Percentiles rank a stretch among this genome's conserved stretches.
Evolutionary conservation across 2,113 vertebrate species (phyloP).

Genomic region (Chlorocebus sabaeus): DNA sequence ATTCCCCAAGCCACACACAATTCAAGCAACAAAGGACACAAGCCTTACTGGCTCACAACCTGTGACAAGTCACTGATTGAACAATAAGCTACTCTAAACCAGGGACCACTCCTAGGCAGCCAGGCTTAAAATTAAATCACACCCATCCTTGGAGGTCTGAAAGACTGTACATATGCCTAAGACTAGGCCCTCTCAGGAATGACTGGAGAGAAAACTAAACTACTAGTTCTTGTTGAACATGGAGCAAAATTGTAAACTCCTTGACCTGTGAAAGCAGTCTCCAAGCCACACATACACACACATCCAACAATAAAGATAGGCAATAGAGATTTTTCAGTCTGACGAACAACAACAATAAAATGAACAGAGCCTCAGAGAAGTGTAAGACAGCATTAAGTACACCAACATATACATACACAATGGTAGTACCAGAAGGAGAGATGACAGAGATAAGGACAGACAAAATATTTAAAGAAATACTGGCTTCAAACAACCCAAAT

Average conservation of each 20-base stretch:
- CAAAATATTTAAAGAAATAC: neutral
- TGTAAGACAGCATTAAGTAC: neutral
- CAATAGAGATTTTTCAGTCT: neutral
- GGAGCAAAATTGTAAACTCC: neutral
- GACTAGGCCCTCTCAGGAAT: neutral
- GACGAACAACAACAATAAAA: neutral
- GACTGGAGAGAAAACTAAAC: neutral
- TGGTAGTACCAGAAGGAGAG: neutral
- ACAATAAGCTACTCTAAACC: neutral
- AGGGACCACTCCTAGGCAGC: neutral
- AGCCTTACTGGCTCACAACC: neutral
- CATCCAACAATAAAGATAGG: neutral
- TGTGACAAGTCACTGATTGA: neutral
- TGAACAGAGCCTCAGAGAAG: neutral
- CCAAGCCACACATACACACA: neutral
- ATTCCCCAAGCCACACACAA: neutral
- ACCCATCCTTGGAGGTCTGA: neutral
- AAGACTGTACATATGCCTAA: neutral
- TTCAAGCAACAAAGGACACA: neutral
- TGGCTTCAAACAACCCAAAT: neutral
- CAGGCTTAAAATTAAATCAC: slow-evolving; percentile 19
- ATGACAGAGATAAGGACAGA: neutral
- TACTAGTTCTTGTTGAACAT: neutral
- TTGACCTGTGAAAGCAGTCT: neutral
- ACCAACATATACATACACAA: neutral